Conservation (phyloP, 2,888 invertebrate species). For the Rhodophaea formosa region DNA sequence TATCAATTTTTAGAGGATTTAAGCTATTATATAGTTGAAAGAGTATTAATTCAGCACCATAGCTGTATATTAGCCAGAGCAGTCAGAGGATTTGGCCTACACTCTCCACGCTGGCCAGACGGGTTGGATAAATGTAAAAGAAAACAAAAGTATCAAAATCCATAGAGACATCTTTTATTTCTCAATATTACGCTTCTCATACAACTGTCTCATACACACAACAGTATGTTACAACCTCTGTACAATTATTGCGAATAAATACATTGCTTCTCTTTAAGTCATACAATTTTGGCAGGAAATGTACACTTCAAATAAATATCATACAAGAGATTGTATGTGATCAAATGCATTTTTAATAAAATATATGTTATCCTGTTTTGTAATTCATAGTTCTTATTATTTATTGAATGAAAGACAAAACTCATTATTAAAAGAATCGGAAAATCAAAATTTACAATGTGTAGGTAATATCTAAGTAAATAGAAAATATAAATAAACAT, state of each 20-base stretch:
- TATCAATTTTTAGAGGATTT: no score
- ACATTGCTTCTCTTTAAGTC: slow-evolving; percentile 58
- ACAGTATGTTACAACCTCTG: slow-evolving; percentile 58
- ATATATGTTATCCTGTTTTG: not conserved
- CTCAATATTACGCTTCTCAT: slow-evolving; percentile 58
- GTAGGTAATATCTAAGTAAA: no score
- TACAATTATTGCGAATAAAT: slow-evolving; percentile 77
- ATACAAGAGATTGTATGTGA: not conserved
- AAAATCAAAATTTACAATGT: no score
- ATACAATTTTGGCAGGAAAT: slow-evolving; percentile 43
- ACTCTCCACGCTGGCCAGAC: no score
- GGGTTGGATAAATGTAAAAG: slow-evolving; percentile 32
- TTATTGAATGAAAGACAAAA: no score
- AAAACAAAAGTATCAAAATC: slow-evolving; percentile 53
- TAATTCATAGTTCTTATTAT: not conserved
- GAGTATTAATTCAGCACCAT: no score
- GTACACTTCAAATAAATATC: slow-evolving; percentile 13
- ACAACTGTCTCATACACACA: slow-evolving; percentile 66
- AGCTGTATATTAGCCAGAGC: no score
- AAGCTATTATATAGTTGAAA: no score
- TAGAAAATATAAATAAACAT: not conserved
- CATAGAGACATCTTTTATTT: slow-evolving; percentile 74
- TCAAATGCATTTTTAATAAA: not conserved
- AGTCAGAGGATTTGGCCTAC: no score
- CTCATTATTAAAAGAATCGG: no score